These are phyloP conservation scores for Phrynosoma blainvillii DNA, from an alignment of 2,113 vertebrate genomes.

Conservation along the genomic window DNA sequence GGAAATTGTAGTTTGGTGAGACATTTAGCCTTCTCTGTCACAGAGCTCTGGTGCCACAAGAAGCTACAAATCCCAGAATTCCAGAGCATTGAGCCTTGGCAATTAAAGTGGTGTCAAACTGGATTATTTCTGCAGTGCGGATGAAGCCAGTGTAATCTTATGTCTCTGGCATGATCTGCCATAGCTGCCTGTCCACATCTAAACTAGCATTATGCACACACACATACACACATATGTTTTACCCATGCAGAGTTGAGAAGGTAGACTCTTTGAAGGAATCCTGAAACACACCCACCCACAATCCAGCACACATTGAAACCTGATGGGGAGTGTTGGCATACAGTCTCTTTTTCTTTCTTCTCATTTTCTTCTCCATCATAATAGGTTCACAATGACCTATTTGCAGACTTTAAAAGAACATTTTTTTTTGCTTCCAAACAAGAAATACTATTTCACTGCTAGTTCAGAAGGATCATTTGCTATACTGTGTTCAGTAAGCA, in stretches of 20 bases:
- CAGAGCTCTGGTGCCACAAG: too few species aligned
- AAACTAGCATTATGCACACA: background rate
- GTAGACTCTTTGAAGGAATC: background rate
- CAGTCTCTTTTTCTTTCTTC: background rate
- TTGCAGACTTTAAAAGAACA: background rate
- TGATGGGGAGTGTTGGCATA: too few species aligned
- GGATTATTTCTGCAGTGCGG: too few species aligned
- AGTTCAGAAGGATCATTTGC: slow-evolving; percentile 22
- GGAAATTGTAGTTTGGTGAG: too few species aligned
- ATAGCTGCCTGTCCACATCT: too few species aligned
- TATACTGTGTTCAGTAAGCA: background rate
- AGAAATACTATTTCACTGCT: background rate
- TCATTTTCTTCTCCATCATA: background rate
- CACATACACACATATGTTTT: background rate
- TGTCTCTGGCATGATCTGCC: too few species aligned
- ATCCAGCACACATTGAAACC: too few species aligned
- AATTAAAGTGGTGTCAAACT: too few species aligned
- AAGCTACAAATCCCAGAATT: too few species aligned
- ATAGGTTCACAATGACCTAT: background rate
- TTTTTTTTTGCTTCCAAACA: background rate
- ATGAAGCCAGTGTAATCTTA: too few species aligned
- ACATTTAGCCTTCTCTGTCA: too few species aligned
- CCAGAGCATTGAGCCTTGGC: too few species aligned
- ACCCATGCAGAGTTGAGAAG: background rate
- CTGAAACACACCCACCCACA: background rate